Conservation (phyloP, 2,797 vertebrate species). For the Falco cherrug region DNA sequence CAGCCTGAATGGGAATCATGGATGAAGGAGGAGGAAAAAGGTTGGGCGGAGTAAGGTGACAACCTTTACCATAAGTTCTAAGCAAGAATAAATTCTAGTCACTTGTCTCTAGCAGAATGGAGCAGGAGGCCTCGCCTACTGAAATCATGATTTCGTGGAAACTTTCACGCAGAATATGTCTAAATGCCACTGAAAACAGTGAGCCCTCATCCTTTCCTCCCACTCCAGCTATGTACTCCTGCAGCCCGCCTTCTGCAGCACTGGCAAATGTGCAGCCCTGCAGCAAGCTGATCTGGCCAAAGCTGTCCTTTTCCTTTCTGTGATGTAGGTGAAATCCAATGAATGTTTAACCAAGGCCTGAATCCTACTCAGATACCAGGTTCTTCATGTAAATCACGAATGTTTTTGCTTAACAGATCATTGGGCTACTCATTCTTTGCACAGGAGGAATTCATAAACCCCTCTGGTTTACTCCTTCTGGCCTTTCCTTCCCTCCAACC, state of each 20-base stretch:
- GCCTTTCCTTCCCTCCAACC: not conserved
- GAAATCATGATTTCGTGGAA: not conserved
- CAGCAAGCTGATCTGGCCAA: not conserved
- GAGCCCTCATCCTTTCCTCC: not conserved
- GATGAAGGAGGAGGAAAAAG: not conserved
- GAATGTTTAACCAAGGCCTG: not conserved
- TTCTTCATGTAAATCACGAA: not conserved
- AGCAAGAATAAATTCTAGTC: not conserved
- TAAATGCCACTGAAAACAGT: not conserved
- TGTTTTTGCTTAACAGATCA: not conserved
- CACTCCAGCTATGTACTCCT: not conserved
- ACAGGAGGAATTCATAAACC: not conserved
- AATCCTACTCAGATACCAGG: not conserved
- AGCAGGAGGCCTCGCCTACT: not conserved
- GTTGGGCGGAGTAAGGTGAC: not conserved
- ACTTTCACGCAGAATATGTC: not conserved
- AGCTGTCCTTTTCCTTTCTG: not conserved
- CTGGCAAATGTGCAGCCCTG: not conserved
- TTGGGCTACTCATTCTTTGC: not conserved
- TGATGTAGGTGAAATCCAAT: not conserved
- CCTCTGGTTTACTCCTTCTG: not conserved
- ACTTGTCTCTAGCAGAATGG: not conserved
- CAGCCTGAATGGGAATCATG: not conserved
- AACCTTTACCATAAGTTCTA: not conserved
- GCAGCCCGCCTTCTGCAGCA: not conserved